A percentile compares a stretch with the other conserved stretches of the same genome.
phyloP scores from a whole-genome alignment of 2,888 invertebrate species.

The Netelia melanura region DNA sequence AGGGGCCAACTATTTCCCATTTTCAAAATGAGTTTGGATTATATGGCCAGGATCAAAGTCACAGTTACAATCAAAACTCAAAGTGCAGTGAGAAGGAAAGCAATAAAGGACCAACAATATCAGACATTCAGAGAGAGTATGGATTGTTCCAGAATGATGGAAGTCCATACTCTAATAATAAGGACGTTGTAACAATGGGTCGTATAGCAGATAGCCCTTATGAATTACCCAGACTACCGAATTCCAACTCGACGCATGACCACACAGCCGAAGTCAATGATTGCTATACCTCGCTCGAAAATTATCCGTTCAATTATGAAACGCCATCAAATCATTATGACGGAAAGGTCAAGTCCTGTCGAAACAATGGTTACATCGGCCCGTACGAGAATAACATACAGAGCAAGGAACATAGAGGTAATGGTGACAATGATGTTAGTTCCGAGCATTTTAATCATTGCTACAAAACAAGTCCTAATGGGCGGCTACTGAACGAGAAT shows the following conservation, averaged over 20 bases:
- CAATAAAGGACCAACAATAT: slow-evolving; percentile 71
- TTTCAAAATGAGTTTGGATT: slow-evolving; percentile 76
- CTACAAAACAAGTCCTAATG: slow-evolving; percentile 78
- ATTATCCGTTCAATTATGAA: slow-evolving; percentile 78
- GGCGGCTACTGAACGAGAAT: slow-evolving; percentile 74
- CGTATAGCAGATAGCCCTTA: slow-evolving; percentile 74
- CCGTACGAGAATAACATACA: slow-evolving; percentile 76
- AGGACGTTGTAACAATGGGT: slow-evolving; percentile 64
- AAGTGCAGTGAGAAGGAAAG: slow-evolving; percentile 69
- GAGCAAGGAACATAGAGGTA: slow-evolving; percentile 72
- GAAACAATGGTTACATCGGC: slow-evolving; percentile 79
- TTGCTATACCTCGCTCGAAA: slow-evolving; percentile 74
- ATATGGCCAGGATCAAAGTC: slow-evolving; percentile 70
- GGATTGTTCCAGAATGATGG: slow-evolving; percentile 70
- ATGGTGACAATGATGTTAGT: slow-evolving; percentile 76
- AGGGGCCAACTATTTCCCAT: slow-evolving; percentile 75
- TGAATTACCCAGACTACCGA: slow-evolving; percentile 76
- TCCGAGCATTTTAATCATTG: slow-evolving; percentile 80
- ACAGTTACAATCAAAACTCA: slow-evolving; percentile 71
- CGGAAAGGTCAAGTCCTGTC: slow-evolving; percentile 72
- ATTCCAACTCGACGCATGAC: slow-evolving; percentile 71
- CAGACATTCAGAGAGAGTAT: slow-evolving; percentile 75
- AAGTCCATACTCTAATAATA: slow-evolving; percentile 73
- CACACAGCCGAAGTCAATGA: slow-evolving; percentile 70
- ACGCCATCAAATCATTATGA: slow-evolving; percentile 81